phyloP scores from a whole-genome alignment of 2,113 vertebrate species.

The Rhinoderma darwinii region DNA sequence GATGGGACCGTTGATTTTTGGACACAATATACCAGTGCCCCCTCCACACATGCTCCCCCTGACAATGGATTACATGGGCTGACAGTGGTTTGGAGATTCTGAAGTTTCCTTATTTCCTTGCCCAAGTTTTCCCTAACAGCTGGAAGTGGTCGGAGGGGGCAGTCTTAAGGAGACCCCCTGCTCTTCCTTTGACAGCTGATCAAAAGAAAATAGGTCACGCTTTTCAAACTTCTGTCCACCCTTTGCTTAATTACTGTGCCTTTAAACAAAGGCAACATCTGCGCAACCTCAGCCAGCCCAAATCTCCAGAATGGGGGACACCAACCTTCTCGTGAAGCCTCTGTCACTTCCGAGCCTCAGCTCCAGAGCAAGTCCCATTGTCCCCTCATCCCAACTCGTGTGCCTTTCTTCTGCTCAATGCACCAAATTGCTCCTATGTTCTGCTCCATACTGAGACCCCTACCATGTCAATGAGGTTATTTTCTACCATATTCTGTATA shows the following conservation, averaged over 20 bases:
- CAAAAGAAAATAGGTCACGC: slow-evolving; percentile 84
- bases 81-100: slow-evolving; percentile 53
- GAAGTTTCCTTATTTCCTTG: slow-evolving; percentile 68
- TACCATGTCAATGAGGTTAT: slow-evolving; percentile 1
- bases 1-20: not conserved
- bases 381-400: slow-evolving; percentile 13
- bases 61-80: not conserved
- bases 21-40: not conserved
- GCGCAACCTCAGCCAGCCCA: slow-evolving; percentile 77
- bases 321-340: slow-evolving; percentile 68
- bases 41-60: not conserved
- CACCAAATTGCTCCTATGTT: not conserved
- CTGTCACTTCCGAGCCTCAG: slow-evolving; percentile 66
- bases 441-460: not conserved
- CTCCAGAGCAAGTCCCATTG: slow-evolving; percentile 24
- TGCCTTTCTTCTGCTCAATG: slow-evolving; percentile 24
- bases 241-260: slow-evolving; percentile 80
- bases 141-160: slow-evolving; percentile 74
- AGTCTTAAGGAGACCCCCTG: slow-evolving; percentile 72
- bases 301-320: slow-evolving; percentile 64
- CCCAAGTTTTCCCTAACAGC: slow-evolving; percentile 75
- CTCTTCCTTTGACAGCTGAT: slow-evolving; percentile 81
- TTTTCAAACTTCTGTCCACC: slow-evolving; percentile 80
- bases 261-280: slow-evolving; percentile 86
- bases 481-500: not conserved